Conservation (phyloP, 2,113 vertebrate genomes). For the Prochilodus magdalenae region DNA sequence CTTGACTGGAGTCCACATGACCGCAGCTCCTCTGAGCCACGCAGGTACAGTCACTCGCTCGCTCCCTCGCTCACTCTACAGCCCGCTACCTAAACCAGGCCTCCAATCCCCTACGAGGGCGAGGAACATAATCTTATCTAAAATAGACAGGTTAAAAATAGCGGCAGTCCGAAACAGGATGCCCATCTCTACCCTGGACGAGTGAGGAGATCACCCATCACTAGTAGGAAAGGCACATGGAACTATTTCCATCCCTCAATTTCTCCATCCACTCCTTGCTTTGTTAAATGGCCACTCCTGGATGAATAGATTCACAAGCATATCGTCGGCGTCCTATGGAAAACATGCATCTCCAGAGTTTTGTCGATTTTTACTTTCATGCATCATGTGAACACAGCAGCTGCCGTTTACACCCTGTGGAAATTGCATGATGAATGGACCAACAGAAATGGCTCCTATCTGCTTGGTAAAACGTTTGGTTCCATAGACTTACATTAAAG, state of each 20-base stretch:
- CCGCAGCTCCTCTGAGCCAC: not conserved
- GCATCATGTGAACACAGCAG: no score
- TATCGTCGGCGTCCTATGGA: no score
- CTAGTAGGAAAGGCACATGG: conserved; percentile 31
- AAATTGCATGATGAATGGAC: no score
- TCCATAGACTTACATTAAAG: no score
- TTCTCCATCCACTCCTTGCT: conserved; percentile 16
- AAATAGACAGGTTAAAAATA: conserved; percentile 77
- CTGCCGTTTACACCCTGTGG: no score
- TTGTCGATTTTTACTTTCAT: no score
- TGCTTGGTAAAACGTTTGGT: no score
- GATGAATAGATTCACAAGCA: not conserved
- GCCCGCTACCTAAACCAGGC: conserved; percentile 44
- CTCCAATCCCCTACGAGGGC: conserved; percentile 48
- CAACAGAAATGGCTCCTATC: no score
- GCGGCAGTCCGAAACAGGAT: conserved; percentile 55
- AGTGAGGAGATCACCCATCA: conserved; percentile 54
- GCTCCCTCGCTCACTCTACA: no score
- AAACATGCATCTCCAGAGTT: no score
- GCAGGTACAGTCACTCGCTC: conserved; percentile 49
- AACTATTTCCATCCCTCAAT: conserved; percentile 6
- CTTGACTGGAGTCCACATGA: not conserved
- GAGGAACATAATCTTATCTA: conserved; percentile 80
- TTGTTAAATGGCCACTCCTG: not conserved
- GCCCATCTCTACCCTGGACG: conserved; percentile 56